phyloP scores from a whole-genome alignment of 2,888 invertebrate genomes.

The Leptinotarsa haldemani region DNA sequence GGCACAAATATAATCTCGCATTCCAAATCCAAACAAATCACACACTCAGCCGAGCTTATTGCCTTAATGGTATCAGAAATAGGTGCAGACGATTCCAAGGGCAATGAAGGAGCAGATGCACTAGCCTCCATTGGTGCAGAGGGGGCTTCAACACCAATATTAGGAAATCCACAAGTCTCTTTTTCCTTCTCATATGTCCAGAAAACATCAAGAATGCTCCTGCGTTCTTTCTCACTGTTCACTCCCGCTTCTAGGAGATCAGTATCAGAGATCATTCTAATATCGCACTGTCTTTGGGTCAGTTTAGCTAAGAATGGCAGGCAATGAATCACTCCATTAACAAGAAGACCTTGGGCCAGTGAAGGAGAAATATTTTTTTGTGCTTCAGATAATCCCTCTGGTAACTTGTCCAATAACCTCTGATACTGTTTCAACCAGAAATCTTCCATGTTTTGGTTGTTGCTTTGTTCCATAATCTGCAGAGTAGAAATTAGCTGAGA shows the following conservation, averaged over 20 bases:
- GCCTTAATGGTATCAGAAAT: constrained; percentile 60
- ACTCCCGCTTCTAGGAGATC: constrained; percentile 73
- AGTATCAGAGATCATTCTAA: constrained; percentile 69
- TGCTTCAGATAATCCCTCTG: constrained; percentile 73
- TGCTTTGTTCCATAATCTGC: constrained; percentile 76
- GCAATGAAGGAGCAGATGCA: constrained; percentile 54
- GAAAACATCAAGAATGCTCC: constrained; percentile 74
- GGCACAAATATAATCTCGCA: constrained; percentile 85
- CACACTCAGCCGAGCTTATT: constrained; percentile 75
- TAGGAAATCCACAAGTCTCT: not conserved
- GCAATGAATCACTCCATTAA: constrained; percentile 81
- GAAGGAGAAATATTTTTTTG: constrained; percentile 74
- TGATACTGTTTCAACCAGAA: constrained; percentile 88
- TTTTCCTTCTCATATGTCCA: constrained; percentile 68
- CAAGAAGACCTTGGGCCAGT: constrained; percentile 76
- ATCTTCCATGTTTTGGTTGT: constrained; percentile 68
- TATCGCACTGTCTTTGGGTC: constrained; percentile 68
- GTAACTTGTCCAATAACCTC: constrained; percentile 77
- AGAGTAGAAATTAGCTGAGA: constrained; percentile 76
- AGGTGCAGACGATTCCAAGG: constrained; percentile 57
- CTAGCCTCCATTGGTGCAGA: constrained; percentile 7
- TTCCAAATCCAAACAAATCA: constrained; percentile 83
- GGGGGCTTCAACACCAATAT: not conserved
- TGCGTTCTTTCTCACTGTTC: constrained; percentile 69
- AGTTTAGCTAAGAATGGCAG: constrained; percentile 78